Percentiles rank a stretch among this genome's conserved stretches.
These are phyloP conservation scores for Galerucella calmariensis DNA, from an alignment of 2,888 invertebrate genomes.

Conservation along the genomic window DNA sequence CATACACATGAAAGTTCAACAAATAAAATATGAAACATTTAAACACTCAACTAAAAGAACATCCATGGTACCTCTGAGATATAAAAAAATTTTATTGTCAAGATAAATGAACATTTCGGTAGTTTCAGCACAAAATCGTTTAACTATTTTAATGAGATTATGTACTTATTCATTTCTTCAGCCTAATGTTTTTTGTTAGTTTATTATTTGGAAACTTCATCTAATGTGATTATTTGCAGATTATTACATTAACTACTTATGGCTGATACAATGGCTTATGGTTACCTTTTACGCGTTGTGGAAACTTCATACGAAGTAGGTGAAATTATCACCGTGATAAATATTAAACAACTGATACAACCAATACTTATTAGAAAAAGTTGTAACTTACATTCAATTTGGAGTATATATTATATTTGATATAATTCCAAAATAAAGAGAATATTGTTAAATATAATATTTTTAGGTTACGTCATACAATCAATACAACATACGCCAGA, in stretches of 20 bases:
- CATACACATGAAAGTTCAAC: no score
- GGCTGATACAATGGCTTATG: neutral
- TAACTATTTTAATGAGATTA: no score
- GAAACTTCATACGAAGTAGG: neutral
- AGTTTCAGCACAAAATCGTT: no score
- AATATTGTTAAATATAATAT: neutral
- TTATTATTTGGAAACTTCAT: no score
- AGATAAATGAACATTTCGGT: no score
- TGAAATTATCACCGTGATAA: no score
- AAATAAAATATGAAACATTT: no score
- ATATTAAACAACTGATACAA: neutral
- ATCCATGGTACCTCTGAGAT: no score
- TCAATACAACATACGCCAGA: neutral
- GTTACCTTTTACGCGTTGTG: neutral
- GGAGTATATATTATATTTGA: neutral
- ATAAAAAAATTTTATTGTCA: no score
- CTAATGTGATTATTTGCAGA: neutral
- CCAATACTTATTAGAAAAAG: neutral
- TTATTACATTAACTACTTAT: neutral
- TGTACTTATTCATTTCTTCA: no score
- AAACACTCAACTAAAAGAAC: no score
- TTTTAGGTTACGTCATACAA: constrained; percentile 1
- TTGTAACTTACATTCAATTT: neutral
- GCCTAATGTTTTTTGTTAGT: no score
- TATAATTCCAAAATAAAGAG: neutral